A percentile compares a stretch with the other conserved stretches of the same genome.
Evolutionary conservation across 2,888 invertebrate species (phyloP).

Genomic region (Melikaiella ostensackeni): DNA sequence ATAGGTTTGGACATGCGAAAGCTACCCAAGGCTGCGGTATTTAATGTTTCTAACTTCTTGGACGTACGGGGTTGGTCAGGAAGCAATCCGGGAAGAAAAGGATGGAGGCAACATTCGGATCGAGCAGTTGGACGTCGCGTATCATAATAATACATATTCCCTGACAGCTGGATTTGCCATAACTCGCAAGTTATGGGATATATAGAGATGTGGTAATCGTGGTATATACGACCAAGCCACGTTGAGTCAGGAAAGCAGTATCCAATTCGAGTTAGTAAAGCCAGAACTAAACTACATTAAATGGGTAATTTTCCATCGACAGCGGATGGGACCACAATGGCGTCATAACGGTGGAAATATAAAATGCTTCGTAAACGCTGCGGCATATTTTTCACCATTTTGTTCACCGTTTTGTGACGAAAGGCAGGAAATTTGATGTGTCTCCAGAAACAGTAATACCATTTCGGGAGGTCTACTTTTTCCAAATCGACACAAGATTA

Average conservation of each 20-base stretch:
- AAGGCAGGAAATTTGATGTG: constrained; percentile 20
- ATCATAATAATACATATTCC: constrained; percentile 55
- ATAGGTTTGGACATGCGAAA: neutral
- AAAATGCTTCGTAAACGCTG: constrained; percentile 46
- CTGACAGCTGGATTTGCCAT: constrained; percentile 49
- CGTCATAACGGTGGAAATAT: constrained; percentile 54
- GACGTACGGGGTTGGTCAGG: constrained; percentile 1
- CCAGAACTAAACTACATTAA: constrained; percentile 54
- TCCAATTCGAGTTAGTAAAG: constrained; percentile 58
- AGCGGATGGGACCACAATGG: constrained; percentile 50
- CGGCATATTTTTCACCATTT: constrained; percentile 38
- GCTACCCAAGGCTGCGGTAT: neutral
- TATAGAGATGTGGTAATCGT: constrained; percentile 32
- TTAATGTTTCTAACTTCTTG: constrained; percentile 27
- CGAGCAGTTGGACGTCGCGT: constrained; percentile 52
- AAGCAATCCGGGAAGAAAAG: constrained; percentile 5
- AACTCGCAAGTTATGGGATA: constrained; percentile 53
- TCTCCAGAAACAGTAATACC: neutral
- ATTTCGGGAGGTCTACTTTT: neutral
- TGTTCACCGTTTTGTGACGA: constrained; percentile 23
- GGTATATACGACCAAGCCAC: constrained; percentile 37
- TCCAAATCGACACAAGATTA: neutral
- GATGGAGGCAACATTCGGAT: constrained; percentile 14
- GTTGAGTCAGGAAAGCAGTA: constrained; percentile 47
- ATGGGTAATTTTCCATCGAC: constrained; percentile 56